Evolutionary conservation across 2,888 invertebrate species (phyloP), one percentile per base, ranked within the genome.

Genomic region (Ischnus inquisitorius): DNA sequence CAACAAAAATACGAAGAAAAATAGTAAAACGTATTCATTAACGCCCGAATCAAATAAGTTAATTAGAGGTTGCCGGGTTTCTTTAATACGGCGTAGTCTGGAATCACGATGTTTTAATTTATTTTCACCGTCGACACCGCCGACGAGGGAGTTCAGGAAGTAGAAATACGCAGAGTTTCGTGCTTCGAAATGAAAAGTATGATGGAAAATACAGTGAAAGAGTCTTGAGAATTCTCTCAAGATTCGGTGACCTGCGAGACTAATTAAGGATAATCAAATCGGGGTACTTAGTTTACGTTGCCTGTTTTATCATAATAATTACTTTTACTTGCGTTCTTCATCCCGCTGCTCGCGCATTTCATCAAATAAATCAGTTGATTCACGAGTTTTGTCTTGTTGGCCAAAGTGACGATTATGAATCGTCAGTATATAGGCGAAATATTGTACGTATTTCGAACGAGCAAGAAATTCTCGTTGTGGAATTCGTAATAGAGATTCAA

Each of bases 1-100:
- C 25, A n/a, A 39, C 25, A 14, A 0, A 22, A 19, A 48, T 14
- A 48, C 3, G 28, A 22, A 39, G 22, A 64, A 41, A 57, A 43
- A 41, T n/a, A 14, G 57, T 22, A 57, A 82, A 60, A 54, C 83
- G 84, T 87, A 67, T 76, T 88, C 88, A 88, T 88, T 86, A 88
- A 86, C 81, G 74, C 81, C 43, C 39, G 46, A 77, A 87, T 82
- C 82, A 82, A 86, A 86, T 84, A 87, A 87, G 82, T 87, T 87
- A 88, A 89, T 89, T 88, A 86, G 82, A 83, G 81, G 28, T 87
- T 80, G 82, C 75, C 39, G 78, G 65, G 76, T 84, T 84, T 80
- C 78, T 86, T 88, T 85, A 82, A 82, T 86, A 67, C 79, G 48
- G 14, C 14, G 22, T 60, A 16, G 22, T 25, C 43, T 25, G 41